Evolutionary conservation across 2,113 vertebrate genomes (phyloP), one percentile per base, ranked within the genome.

Genomic region (Panthera leo): DNA sequence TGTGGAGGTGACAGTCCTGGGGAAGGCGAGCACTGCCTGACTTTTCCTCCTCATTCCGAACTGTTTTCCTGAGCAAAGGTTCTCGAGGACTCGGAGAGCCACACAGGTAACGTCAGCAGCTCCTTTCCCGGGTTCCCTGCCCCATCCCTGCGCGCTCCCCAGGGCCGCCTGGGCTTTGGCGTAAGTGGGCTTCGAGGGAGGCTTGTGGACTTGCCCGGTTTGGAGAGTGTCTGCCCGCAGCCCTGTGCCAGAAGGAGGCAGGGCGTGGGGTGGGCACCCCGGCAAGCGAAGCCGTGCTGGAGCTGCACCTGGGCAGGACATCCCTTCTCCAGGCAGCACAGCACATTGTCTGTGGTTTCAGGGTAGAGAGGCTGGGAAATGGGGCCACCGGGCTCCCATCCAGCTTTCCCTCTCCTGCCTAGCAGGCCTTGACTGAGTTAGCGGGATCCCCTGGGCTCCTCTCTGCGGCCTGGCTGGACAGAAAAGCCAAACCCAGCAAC

Each of bases 151-250:
- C 48, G 13, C 27, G 5, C 23, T 42, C 58, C 42, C 34, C 2
- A 45, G 71, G 13, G 16, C 0, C 0, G 10, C 13, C 2, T 0
- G 55, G 39, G 29, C 73, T 78, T 45, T 61, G n/a, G n/a, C 1
- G 0, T 12, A 1, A 18, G 27, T 1, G 42, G 75, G 42, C 14
- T 76, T 48, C 15, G 12, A 61, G 19, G 45, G 7, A 5, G 36
- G 25, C 73, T 1, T 1, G 7, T 68, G n/a, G 55, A 25, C 27
- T 36, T 19, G 61, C 31, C 80, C 42, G 45, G 4, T 11, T 55
- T 70, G 85, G 85, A 48, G 61, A 45, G 21, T 10, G 0, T 25
- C 71, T 42, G 3, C 42, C 31, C 2, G 70, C 19, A 23, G 71
- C 80, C n/a, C 16, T 9, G 3, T 31, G 19, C 51, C 48, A 1